A percentile compares a stretch with the other conserved stretches of the same genome.
phyloP scores from a whole-genome alignment of 2,797 vertebrate genomes.

The Coilia nasus region DNA sequence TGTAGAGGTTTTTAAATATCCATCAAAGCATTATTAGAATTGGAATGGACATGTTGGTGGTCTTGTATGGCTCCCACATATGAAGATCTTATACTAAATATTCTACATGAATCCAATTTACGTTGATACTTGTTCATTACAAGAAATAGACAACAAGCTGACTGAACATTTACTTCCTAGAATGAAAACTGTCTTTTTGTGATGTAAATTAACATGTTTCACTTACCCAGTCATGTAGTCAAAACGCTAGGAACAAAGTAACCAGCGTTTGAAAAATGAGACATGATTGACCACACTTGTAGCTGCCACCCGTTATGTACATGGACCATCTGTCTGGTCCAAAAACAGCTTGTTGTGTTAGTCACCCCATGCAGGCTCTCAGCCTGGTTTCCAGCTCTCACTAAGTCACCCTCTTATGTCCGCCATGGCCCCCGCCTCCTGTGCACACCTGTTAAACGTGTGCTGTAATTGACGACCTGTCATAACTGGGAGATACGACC shows the following conservation, averaged over 20 bases:
- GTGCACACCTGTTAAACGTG: conserved; percentile 42
- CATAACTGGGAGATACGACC: conserved; percentile 48
- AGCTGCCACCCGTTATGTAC: conserved; percentile 39
- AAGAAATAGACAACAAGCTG: too few relatives aligned
- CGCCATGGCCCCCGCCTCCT: conserved; percentile 40
- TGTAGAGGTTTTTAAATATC: not conserved
- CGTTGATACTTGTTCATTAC: too few relatives aligned
- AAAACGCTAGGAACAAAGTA: conserved; percentile 34
- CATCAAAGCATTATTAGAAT: not conserved
- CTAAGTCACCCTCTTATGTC: conserved; percentile 55
- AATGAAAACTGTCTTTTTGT: not conserved
- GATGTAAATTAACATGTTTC: not conserved
- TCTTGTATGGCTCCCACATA: not conserved
- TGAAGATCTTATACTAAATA: not conserved
- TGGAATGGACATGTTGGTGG: not conserved
- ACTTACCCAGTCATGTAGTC: not conserved
- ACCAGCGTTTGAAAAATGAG: conserved; percentile 36
- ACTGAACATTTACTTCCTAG: too few relatives aligned
- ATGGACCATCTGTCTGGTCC: conserved; percentile 42
- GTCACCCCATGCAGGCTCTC: conserved; percentile 45
- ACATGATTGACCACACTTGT: conserved; percentile 54
- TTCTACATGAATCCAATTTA: too few relatives aligned
- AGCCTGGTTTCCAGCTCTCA: conserved; percentile 41
- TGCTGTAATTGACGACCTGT: conserved; percentile 43
- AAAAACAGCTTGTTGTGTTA: conserved; percentile 47